These are phyloP conservation scores for Microvelia longipes DNA, from an alignment of 1,140 invertebrate species.

Conservation along the genomic window DNA sequence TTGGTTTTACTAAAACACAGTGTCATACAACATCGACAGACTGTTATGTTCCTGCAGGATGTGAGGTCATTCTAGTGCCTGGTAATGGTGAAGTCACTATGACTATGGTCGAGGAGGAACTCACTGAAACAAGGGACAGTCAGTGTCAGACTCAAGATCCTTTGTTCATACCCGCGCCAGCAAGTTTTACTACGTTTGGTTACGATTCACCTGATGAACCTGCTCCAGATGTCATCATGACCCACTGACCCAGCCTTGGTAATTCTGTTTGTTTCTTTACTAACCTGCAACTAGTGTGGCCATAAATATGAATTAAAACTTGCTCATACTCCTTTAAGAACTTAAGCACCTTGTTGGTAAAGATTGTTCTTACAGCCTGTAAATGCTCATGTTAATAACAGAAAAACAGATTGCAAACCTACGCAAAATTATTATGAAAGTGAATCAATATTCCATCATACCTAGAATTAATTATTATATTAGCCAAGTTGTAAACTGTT, in stretches of 20 bases:
- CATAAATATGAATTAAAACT: too few relatives aligned
- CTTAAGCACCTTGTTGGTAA: too few relatives aligned
- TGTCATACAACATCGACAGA: background rate
- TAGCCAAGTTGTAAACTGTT: too few relatives aligned
- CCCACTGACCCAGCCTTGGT: background rate
- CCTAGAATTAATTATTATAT: too few relatives aligned
- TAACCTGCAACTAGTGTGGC: too few relatives aligned
- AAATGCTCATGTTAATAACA: too few relatives aligned
- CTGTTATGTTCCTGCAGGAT: background rate
- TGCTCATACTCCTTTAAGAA: too few relatives aligned
- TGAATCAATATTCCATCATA: too few relatives aligned
- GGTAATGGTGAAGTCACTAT: background rate
- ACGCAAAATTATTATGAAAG: too few relatives aligned
- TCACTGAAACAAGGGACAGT: background rate
- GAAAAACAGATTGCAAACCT: too few relatives aligned
- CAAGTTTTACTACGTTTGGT: background rate
- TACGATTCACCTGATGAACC: background rate
- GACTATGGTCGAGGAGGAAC: background rate
- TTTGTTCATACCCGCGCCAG: background rate
- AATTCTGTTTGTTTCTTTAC: too few relatives aligned
- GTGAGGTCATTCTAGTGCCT: slow-evolving; percentile 1
- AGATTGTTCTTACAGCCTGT: too few relatives aligned
- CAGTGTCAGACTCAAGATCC: background rate
- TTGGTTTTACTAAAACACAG: background rate
- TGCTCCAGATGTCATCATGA: slow-evolving; percentile 2